phyloP scores from a whole-genome alignment of 2,797 vertebrate genomes.

The Crocidura indochinensis region DNA sequence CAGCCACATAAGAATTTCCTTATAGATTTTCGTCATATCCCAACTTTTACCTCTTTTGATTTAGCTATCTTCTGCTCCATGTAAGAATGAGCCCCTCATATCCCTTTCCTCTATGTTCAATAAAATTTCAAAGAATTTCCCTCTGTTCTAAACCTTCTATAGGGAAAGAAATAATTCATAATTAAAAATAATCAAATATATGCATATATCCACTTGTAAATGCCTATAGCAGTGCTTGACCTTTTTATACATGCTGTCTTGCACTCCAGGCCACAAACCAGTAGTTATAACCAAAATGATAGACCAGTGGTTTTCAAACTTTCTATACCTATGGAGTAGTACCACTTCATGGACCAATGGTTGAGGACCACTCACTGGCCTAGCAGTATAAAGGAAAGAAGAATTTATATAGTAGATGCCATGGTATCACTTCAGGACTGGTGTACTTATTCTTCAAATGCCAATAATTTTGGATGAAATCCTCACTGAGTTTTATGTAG shows the following conservation, averaged over 20 bases:
- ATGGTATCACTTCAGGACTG: not conserved
- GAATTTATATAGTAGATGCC: fast-evolving
- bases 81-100: not conserved
- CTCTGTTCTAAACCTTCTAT: conserved; percentile 2
- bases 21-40: not conserved
- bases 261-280: no score
- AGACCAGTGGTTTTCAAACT: no score
- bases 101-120: not conserved
- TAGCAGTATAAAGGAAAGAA: not conserved
- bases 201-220: not conserved
- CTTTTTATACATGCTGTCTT: not conserved
- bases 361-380: not conserved
- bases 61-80: not conserved
- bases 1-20: not conserved
- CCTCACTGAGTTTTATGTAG: not conserved
- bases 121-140: not conserved
- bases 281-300: no score
- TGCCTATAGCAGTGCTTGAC: not conserved
- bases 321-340: no score
- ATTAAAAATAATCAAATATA: not conserved
- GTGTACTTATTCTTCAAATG: not conserved
- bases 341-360: no score
- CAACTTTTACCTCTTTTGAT: not conserved
- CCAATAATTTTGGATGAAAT: not conserved
- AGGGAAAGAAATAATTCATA: not conserved